Base-by-base conservation (phyloP, 1,140 invertebrate species). In the Achroia grisella region DNA sequence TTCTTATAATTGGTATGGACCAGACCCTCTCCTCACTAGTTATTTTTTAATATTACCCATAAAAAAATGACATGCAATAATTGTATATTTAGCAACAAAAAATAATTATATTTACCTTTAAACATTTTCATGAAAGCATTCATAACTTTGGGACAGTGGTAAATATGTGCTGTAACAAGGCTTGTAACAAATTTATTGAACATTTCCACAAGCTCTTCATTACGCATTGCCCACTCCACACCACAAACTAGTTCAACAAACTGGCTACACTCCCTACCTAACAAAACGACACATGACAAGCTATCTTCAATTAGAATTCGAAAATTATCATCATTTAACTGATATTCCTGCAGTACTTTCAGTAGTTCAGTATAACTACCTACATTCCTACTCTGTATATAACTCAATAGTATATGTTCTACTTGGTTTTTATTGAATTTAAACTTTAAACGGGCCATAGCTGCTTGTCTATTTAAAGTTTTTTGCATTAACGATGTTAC, bases 131-230 rank as follows among this genome's bases (percentile, higher is more conserved):
- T 55, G 29, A 87, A 55, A 17, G 63, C 60, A 27, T 56, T 51
- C 55, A 87, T 72, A 35, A 85, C 79, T 48, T 58, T 56, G 4
- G 78, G 71, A 46, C 72, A 71, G 44, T 87, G 82, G 52, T 86
- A 86, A 1, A 76, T 75, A 44, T 87, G 84, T 4, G 86, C 83
- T 0, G 86, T 85, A 0, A 86, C 70, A 10, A 87, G 49, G 55
- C 64, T 72, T 12, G 86, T 42, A 8, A 79, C 44, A 68, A 85
- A 86, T 44, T 54, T 71, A 13, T 63, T 66, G 48, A 67, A 87
- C 13, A 81, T 17, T 28, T 74, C 67, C 5, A 85, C 69, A 4
- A 81, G 46, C 37, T 71, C 69, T 8, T 70, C 61, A 31, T 60
- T 62, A 12, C 80, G 48, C 12, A 36, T 56, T 2, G 62, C 56